Conservation (phyloP, 2,888 invertebrate genomes). For the Microplitis manilae region DNA sequence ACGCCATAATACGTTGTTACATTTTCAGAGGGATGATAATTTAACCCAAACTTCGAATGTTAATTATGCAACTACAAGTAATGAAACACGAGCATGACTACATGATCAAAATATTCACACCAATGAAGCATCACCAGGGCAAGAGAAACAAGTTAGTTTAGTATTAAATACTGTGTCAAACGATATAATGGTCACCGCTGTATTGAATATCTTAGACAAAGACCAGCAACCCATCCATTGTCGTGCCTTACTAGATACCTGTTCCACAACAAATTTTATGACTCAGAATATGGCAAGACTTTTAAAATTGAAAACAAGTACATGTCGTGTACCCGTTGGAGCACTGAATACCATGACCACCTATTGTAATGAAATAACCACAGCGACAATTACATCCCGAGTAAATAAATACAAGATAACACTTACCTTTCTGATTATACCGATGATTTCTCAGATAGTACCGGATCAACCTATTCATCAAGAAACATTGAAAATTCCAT, state of each 20-base stretch:
- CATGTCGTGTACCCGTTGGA: conserved; percentile 2
- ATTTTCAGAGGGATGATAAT: not conserved
- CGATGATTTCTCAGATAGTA: not conserved
- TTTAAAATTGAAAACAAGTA: not conserved
- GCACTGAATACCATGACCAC: conserved; percentile 20
- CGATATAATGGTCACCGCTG: conserved; percentile 24
- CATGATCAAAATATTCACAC: not conserved
- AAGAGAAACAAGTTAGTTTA: not conserved
- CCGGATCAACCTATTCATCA: conserved; percentile 7
- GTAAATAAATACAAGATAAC: conserved; percentile 14
- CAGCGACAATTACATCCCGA: conserved; percentile 5
- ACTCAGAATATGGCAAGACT: not conserved
- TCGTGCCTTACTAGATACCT: conserved; percentile 18
- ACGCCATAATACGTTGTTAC: not conserved
- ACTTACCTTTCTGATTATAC: conserved; percentile 2
- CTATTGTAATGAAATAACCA: conserved; percentile 8
- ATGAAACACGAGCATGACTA: not conserved
- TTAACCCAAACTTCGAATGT: not conserved
- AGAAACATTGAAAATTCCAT: conserved; percentile 7
- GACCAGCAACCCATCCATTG: not conserved
- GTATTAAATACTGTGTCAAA: conserved; percentile 11
- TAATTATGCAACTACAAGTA: not conserved
- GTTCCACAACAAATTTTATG: conserved; percentile 28
- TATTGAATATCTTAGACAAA: conserved; percentile 8
- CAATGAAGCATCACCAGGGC: not conserved